These are phyloP conservation scores for Palythoa heliodiscus DNA, from an alignment of 92 coral and sea anemone genomes.

Conservation along the genomic window DNA sequence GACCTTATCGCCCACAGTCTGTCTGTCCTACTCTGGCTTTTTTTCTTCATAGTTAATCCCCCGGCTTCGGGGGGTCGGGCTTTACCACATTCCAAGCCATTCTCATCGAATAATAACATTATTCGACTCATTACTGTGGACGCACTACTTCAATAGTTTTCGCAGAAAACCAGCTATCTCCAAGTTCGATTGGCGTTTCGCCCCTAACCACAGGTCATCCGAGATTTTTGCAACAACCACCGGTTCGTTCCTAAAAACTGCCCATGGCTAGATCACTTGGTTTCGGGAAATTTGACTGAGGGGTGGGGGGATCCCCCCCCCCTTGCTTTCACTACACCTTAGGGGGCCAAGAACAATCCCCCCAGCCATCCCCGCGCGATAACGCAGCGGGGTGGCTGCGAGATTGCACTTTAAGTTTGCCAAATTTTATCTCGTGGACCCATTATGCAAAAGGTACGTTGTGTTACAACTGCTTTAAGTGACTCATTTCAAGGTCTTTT, in stretches of 20 bases:
- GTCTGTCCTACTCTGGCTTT: slow-evolving; percentile 69
- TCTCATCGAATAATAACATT: slow-evolving; percentile 27
- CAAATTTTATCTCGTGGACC: slow-evolving; percentile 87
- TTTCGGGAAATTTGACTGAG: slow-evolving; percentile 92
- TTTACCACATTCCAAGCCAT: slow-evolving; percentile 65
- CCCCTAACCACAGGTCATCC: slow-evolving; percentile 92
- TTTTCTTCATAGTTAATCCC: slow-evolving; percentile 77
- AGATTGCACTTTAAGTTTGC: slow-evolving; percentile 77
- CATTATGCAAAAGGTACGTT: slow-evolving; percentile 95
- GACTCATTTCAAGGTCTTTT: slow-evolving; percentile 81
- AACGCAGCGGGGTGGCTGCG: slow-evolving; percentile 20
- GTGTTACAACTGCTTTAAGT: slow-evolving; percentile 78
- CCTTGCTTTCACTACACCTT: slow-evolving; percentile 83
- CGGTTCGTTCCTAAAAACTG: slow-evolving; percentile 73
- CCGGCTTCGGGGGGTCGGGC: slow-evolving; percentile 66
- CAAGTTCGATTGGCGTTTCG: slow-evolving; percentile 90
- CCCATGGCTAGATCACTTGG: slow-evolving; percentile 95
- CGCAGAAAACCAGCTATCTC: slow-evolving; percentile 91
- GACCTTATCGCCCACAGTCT: slow-evolving; percentile 83
- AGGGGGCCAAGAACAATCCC: slow-evolving; percentile 42
- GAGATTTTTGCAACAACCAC: slow-evolving; percentile 93
- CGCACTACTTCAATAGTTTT: slow-evolving; percentile 85
- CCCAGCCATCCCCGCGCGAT: slow-evolving; percentile 23
- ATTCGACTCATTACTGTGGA: slow-evolving; percentile 44
- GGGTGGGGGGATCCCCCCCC: slow-evolving; percentile 49